Evolutionary conservation across 1,140 invertebrate genomes (phyloP).

Genomic region (Drosophila leontia): DNA sequence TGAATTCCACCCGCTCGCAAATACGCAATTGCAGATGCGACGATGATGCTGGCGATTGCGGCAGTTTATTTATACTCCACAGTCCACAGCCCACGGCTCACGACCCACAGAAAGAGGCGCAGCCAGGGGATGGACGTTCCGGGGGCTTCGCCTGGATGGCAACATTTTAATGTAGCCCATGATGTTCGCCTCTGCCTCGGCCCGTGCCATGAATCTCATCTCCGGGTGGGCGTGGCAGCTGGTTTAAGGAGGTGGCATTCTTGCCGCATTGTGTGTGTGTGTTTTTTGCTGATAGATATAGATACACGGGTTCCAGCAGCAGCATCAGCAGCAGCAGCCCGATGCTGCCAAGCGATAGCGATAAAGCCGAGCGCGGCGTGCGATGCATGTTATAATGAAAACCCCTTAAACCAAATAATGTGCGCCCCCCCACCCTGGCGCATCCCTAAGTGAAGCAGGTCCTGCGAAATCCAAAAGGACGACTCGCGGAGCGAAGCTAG

Average conservation of each 20-base stretch:
- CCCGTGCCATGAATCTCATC: conserved; percentile 50
- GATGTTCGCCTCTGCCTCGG: conserved; percentile 43
- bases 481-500: conserved; percentile 23
- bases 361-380: conserved; percentile 75
- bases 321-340: conserved; percentile 58
- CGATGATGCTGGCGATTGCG: conserved; percentile 79
- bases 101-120: conserved; percentile 12
- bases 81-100: neutral
- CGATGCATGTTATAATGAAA: conserved; percentile 83
- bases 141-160: conserved; percentile 47
- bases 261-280: conserved; percentile 36
- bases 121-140: conserved; percentile 7
- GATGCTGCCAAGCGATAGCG: conserved; percentile 72
- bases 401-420: conserved; percentile 82
- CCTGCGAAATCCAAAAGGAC: conserved; percentile 14
- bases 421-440: conserved; percentile 16
- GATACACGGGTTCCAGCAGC: conserved; percentile 37
- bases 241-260: conserved; percentile 12
- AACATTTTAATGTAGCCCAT: conserved; percentile 78
- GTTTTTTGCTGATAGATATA: conserved; percentile 44
- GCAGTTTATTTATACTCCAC: conserved; percentile 77
- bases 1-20: conserved; percentile 45
- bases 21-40: conserved; percentile 83
- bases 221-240: conserved; percentile 47
- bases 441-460: neutral